Evolutionary conservation across 2,888 invertebrate genomes (phyloP), one percentile per base, ranked within the genome.

Genomic region (Cephus runcator): DNA sequence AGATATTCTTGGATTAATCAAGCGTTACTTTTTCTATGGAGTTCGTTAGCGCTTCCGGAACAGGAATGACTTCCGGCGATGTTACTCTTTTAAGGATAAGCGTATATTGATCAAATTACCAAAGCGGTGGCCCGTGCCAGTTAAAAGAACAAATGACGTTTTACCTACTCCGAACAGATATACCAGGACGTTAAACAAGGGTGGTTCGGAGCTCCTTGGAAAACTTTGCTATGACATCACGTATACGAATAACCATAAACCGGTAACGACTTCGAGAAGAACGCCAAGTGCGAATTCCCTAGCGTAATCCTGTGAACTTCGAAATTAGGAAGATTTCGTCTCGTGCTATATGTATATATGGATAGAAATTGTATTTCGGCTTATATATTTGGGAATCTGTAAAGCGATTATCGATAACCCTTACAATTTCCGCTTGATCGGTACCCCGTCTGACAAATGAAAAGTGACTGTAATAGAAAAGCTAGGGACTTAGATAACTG

Each of bases 201-300:
- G 40, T 23, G 40, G 15, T 56, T 56, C 23, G 6, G 2, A 56
- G 40, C 40, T 23, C 40, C 40, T 56, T 56, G 71, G 33, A 33
- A 71, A 71, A 71, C 31, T 71, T 34, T 15, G 12, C n/a, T 30
- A 34, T 34, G 74, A 73, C 74, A 73, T 34, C 74, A 73, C 74
- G 74, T 73, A 73, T 34, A 34, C 74, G 31, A 34, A 73, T 73
- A 34, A 73, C 74, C 74, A 23, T 73, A 73, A 73, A 73, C 34
- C 74, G 74, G 35, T 73, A 73, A 73, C 74, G 74, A 73, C 74
- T 34, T 73, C 74, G 74, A 34, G 74, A 71, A 71, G 71, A 71
- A 33, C 12, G 31, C 71, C 30, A 71, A 33, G 30, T 34, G 31
- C 33, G 71, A 56, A 56, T 56, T 56, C 23, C 15, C 40, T 56